These are phyloP conservation scores for Tenthredo mesomela DNA, from an alignment of 2,888 invertebrate genomes.

Conservation along the genomic window DNA sequence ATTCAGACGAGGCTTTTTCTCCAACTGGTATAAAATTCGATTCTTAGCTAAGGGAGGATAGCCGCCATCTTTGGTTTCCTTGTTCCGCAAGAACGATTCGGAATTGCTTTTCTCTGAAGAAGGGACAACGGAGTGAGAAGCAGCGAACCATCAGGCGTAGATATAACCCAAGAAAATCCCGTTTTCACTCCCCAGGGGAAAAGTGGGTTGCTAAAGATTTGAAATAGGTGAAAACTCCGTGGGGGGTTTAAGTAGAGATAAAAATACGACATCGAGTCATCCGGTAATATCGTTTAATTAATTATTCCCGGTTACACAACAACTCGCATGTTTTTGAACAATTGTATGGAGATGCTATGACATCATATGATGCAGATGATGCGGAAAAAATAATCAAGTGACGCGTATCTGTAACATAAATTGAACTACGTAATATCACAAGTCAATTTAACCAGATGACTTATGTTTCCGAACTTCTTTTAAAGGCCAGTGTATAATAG, in stretches of 20 bases:
- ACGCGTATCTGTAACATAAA: conserved; percentile 15
- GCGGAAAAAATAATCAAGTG: conserved; percentile 36
- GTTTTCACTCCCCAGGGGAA: conserved; percentile 20
- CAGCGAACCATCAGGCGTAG: conserved; percentile 1
- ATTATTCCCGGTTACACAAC: conserved; percentile 23
- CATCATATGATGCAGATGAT: conserved; percentile 31
- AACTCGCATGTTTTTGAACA: neutral
- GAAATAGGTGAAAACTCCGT: neutral
- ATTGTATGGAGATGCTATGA: conserved; percentile 45
- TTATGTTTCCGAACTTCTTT: conserved; percentile 12
- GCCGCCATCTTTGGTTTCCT: conserved; percentile 20
- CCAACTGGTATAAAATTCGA: conserved; percentile 14
- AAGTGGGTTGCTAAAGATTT: conserved; percentile 23
- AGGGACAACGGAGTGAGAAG: conserved; percentile 32
- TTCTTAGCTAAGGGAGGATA: conserved; percentile 1
- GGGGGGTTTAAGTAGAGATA: neutral
- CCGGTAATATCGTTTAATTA: neutral
- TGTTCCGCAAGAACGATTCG: conserved; percentile 42
- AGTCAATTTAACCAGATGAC: neutral
- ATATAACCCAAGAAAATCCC: conserved; percentile 22
- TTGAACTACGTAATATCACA: neutral
- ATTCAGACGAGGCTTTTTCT: neutral
- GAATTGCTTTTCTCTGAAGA: conserved; percentile 44
- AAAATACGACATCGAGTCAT: neutral
- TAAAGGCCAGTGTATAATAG: neutral